Evolutionary conservation across 2,113 vertebrate genomes (phyloP), one percentile per base, ranked within the genome.

Genomic region (Phylloscopus trochilus): DNA sequence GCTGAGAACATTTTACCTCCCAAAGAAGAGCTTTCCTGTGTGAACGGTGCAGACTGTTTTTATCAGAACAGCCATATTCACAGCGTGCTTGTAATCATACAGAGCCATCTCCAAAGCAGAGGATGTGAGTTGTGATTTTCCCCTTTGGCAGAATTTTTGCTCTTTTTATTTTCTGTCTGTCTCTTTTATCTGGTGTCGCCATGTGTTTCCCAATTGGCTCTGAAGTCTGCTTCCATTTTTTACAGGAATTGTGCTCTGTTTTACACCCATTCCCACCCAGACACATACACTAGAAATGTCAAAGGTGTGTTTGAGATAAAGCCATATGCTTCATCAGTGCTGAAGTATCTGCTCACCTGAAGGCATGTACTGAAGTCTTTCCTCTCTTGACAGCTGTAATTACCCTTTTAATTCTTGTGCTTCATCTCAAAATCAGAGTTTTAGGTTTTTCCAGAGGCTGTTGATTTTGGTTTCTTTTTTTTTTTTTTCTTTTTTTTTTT

Each of bases 91-190:
- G 55, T 63, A 66, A 91, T 91, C 90, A 62, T 41, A 58, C 55
- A 49, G 69, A 89, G 83, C 53, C 82, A 95, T 79, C 66, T 83
- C 89, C 90, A 75, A 94, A 95, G 84, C 56, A 69, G 87, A 96
- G 83, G 79, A 81, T 79, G 41, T 15, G 53, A 77, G 69, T 69
- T 88, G 86, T 69, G 77, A 74, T 97, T 67, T 64, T 60, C 68
- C 62, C 92, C 64, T 88, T 95, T 85, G 62, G 66, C 92, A 96
- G 95, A 96, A 87, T 95, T 96, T 93, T 93, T 96, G 95, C 67
- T 66, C 39, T 89, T 95, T 96, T 89, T 63, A 81, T 96, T 83
- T 70, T 80, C 78, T 95, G 82, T 53, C 83, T 63, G 74, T 94
- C 70, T 72, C 68, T 95, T 97, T 97, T 93, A 93, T 92, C 87